Evolutionary conservation across 2,113 vertebrate species (phyloP).

Genomic region (Meleagris gallopavo): DNA sequence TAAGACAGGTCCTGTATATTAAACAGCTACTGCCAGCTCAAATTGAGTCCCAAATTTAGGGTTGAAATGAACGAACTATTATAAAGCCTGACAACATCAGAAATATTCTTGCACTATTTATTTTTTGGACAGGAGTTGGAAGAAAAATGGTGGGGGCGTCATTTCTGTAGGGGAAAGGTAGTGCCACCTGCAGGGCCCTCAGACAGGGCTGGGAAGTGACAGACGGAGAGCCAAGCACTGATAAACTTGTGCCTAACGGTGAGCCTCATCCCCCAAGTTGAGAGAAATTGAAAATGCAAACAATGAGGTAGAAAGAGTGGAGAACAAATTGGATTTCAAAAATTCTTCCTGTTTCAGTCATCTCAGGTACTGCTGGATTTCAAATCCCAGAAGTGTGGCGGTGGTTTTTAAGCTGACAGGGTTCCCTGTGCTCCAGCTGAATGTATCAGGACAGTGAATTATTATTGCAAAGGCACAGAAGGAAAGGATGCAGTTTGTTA

Average conservation of each 20-base stretch:
- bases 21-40: conserved; percentile 62
- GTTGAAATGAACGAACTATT: conserved; percentile 64
- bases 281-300: conserved; percentile 59
- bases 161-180: conserved; percentile 33
- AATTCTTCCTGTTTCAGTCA: conserved; percentile 24
- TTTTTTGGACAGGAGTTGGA: conserved; percentile 45
- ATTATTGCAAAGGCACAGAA: conserved; percentile 3
- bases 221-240: neutral
- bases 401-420: conserved; percentile 33
- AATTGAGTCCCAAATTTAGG: conserved; percentile 59
- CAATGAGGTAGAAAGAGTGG: neutral
- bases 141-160: conserved; percentile 35
- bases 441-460: conserved; percentile 20
- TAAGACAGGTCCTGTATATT: conserved; percentile 69
- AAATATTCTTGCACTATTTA: conserved; percentile 47
- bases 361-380: conserved; percentile 28
- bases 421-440: conserved; percentile 4
- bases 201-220: conserved; percentile 26
- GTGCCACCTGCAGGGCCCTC: neutral
- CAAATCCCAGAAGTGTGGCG: neutral
- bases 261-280: neutral
- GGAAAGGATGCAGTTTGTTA: neutral
- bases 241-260: neutral
- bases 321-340: conserved; percentile 49
- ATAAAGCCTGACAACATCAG: conserved; percentile 57